Evolutionary conservation across 2,797 vertebrate species (phyloP).

Genomic region (Calcarius lapponicus): DNA sequence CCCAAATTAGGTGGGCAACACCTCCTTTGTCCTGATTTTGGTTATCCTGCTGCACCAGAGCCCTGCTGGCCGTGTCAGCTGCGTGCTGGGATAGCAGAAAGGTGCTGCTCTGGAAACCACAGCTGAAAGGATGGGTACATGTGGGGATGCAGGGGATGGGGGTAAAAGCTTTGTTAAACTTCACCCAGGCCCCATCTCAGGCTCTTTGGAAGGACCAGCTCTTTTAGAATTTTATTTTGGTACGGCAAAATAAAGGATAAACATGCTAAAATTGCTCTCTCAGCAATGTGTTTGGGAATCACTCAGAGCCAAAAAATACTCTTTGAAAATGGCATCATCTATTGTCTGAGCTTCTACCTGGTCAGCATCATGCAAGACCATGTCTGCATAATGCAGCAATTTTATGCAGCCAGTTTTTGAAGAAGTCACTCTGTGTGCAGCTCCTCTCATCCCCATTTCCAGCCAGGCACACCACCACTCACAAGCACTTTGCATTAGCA

Average conservation of each 20-base stretch:
- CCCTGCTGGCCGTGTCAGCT: background rate
- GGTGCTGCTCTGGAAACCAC: background rate
- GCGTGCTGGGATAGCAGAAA: background rate
- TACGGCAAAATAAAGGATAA: background rate
- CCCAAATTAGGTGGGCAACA: background rate
- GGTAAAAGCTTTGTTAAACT: background rate
- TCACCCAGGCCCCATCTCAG: background rate
- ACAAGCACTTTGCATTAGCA: background rate
- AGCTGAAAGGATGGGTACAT: background rate
- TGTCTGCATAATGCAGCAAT: background rate
- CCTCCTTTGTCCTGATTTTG: background rate
- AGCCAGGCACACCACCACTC: fast-evolving
- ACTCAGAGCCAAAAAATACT: background rate
- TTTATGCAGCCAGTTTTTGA: background rate
- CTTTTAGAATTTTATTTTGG: background rate
- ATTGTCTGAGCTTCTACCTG: background rate
- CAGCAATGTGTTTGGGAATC: background rate
- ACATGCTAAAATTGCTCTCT: background rate
- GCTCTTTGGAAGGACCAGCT: background rate
- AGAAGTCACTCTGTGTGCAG: background rate
- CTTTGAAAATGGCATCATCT: background rate
- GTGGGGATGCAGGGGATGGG: background rate
- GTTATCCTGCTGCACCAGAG: fast-evolving
- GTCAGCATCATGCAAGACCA: background rate
- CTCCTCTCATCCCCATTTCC: background rate